Evolutionary conservation across 1,140 invertebrate species (phyloP), one percentile per base, ranked within the genome.

Genomic region (Lepidurus couesii): DNA sequence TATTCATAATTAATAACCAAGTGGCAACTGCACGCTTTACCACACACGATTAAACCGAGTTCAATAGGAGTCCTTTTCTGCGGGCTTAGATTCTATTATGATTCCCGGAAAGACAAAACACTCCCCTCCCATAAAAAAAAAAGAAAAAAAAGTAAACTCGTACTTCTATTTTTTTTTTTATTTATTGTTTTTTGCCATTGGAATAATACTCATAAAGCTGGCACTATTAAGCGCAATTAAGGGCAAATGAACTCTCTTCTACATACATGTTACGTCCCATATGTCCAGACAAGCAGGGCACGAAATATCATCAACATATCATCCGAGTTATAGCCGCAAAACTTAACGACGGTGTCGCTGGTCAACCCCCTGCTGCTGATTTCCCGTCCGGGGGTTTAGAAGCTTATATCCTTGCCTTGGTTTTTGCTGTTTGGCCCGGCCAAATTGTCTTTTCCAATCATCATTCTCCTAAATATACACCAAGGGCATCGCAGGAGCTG

Each of bases 381-480:
- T 65, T 65, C 53, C 53, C 53, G 53, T 65, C 53, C 53, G 21
- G 21, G 53, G 21, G 16, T 65, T 34, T 34, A 34, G 3, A 65
- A 65, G 53, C 21, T 65, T 7, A 65, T 7, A 65, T 65, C 53
- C 53, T 65, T 3, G 2, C 34, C 34, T 34, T 34, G 34, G 34
- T 34, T 34, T 65, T 65, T 65, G 53, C 53, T 65, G 21, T 34
- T 65, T 65, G 21, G 16, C 53, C 53, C 4, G 53, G 53, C 53
- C 16, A 65, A 65, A 65, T 65, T 65, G 53, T 21, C 53, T 65
- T 65, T 34, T 65, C 53, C 53, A 65, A 65, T 65, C 53, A 65
- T 65, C 53, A 65, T 65, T 65, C 53, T 65, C 53, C 53, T 65
- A 65, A 65, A 65, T 65, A 65, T 65, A 65, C 53, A 65, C n/a